These are phyloP conservation scores for Mobula hypostoma DNA, from an alignment of 2,113 vertebrate species.

Conservation along the genomic window DNA sequence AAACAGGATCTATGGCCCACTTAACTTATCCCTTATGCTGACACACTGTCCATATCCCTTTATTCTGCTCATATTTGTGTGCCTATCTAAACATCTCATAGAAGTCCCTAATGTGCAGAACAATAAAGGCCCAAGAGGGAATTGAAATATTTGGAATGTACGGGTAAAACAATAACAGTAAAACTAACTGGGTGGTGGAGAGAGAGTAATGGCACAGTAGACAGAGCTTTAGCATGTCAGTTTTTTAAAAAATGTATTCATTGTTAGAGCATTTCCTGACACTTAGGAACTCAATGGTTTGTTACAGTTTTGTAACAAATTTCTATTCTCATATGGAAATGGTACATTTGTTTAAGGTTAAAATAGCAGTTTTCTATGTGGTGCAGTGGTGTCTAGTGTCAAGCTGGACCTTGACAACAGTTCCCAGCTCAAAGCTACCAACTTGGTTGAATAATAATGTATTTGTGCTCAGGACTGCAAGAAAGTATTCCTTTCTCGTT, in stretches of 20 bases:
- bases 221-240: not conserved
- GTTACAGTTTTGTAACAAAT: not conserved
- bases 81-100: no score
- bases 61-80: no score
- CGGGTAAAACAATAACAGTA: no score
- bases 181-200: not conserved
- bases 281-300: no score
- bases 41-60: no score
- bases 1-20: no score
- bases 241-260: not conserved
- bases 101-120: no score
- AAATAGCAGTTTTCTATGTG: not conserved
- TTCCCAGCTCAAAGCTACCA: not conserved
- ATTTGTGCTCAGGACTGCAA: not conserved
- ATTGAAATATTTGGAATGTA: not conserved
- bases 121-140: not conserved
- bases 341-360: not conserved
- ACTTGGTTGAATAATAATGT: not conserved
- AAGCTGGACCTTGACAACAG: not conserved
- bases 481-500: not conserved
- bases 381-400: not conserved
- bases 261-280: not conserved
- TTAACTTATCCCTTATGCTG: no score
- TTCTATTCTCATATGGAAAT: not conserved
- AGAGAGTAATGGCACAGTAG: not conserved